phyloP scores from a whole-genome alignment of 2,888 invertebrate genomes.

The Linhomoeus sp. region DNA sequence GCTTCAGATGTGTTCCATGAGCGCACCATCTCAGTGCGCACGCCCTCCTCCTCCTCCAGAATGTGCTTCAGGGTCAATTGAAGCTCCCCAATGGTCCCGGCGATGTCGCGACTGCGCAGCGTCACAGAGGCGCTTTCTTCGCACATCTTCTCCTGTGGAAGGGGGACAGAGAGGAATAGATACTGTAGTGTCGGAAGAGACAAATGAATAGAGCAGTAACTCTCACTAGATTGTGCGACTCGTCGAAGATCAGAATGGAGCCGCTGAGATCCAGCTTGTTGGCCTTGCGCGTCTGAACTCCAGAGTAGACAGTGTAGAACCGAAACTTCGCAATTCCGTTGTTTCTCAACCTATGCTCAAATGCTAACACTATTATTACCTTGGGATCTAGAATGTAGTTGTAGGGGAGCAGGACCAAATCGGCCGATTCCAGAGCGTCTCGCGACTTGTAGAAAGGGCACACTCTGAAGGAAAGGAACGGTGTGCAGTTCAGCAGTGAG shows the following conservation, averaged over 20 bases:
- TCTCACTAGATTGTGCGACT: slow-evolving; percentile 76
- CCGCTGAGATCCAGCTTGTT: slow-evolving; percentile 52
- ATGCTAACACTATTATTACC: slow-evolving; percentile 15
- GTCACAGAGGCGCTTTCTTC: slow-evolving; percentile 54
- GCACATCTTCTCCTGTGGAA: slow-evolving; percentile 58
- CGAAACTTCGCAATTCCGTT: background rate
- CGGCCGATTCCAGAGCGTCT: slow-evolving; percentile 62
- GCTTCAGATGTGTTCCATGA: slow-evolving; percentile 1
- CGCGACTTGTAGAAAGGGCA: slow-evolving; percentile 85
- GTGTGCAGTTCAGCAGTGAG: background rate
- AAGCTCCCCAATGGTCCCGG: slow-evolving; percentile 70
- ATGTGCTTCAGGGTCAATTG: slow-evolving; percentile 40
- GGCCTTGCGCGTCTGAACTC: slow-evolving; percentile 44
- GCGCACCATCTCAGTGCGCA: slow-evolving; percentile 8
- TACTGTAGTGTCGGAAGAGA: too few species aligned
- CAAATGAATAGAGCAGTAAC: slow-evolving; percentile 9
- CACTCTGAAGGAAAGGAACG: slow-evolving; percentile 36
- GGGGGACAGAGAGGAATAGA: too few species aligned
- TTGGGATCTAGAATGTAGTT: slow-evolving; percentile 86
- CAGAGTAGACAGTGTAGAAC: background rate
- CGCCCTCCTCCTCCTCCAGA: slow-evolving; percentile 11
- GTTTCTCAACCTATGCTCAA: background rate
- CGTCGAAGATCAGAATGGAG: slow-evolving; percentile 76
- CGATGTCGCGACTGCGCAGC: slow-evolving; percentile 64
- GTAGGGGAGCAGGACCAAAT: slow-evolving; percentile 92